Evolutionary conservation across 2,113 vertebrate species (phyloP).

Genomic region (Psophia crepitans): DNA sequence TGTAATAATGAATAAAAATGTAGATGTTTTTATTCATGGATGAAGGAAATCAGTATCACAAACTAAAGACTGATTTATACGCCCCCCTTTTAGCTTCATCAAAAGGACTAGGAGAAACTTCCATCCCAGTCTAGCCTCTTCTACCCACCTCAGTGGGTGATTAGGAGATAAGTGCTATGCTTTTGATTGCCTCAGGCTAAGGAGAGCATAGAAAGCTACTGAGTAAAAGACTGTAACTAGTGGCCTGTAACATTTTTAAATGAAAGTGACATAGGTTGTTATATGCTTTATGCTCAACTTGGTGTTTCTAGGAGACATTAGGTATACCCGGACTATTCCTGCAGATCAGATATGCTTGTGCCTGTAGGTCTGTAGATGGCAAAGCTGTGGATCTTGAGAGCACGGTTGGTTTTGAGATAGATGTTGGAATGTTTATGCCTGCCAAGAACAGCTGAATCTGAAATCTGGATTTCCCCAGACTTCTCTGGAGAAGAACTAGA

Average conservation of each 20-base stretch:
- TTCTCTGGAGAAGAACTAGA: neutral
- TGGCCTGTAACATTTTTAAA: neutral
- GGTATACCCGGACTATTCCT: neutral
- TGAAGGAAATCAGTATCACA: neutral
- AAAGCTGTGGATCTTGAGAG: neutral
- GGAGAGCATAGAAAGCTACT: neutral
- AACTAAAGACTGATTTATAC: neutral
- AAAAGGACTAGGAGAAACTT: neutral
- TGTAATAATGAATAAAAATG: neutral
- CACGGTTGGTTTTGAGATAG: neutral
- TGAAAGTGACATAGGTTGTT: neutral
- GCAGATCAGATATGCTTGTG: neutral
- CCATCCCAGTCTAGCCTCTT: neutral
- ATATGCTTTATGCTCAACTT: neutral
- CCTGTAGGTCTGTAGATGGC: neutral
- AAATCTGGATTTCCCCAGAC: neutral
- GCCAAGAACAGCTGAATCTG: neutral
- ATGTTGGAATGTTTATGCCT: neutral
- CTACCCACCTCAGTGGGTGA: neutral
- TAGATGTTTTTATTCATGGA: neutral
- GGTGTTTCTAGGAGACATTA: neutral
- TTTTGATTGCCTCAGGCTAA: neutral
- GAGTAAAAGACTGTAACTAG: neutral
- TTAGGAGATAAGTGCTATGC: neutral
- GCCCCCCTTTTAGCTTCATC: neutral